Evolutionary conservation across 2,797 vertebrate species (phyloP).

Genomic region (Poeciliopsis gracilis): DNA sequence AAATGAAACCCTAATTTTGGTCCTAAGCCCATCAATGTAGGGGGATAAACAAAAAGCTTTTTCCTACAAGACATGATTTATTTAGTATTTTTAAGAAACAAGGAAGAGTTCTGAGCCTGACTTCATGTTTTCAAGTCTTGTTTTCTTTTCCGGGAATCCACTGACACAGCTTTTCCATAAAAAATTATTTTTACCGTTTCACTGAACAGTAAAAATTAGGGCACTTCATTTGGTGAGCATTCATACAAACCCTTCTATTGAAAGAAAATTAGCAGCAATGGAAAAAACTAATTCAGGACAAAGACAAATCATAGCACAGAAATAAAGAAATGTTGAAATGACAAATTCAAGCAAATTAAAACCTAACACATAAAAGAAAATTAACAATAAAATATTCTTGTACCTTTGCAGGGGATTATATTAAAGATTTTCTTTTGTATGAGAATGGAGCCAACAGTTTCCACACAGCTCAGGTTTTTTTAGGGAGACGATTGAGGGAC

Average conservation of each 20-base stretch:
- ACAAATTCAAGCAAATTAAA: background rate
- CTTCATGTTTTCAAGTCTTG: background rate
- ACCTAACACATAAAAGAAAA: background rate
- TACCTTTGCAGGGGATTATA: no score
- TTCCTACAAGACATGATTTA: background rate
- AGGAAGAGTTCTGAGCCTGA: background rate
- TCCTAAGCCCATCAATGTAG: background rate
- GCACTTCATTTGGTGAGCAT: background rate
- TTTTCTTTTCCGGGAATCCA: background rate
- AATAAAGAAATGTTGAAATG: background rate
- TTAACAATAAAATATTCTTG: no score
- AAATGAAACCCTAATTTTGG: background rate
- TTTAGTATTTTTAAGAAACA: background rate
- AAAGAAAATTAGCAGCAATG: background rate
- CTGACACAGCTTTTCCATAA: background rate
- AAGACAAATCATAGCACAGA: background rate
- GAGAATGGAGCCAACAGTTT: background rate
- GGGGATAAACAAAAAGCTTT: slow-evolving; percentile 1
- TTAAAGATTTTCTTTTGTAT: background rate
- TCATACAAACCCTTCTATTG: background rate
- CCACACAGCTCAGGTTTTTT: background rate
- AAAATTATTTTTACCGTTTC: background rate
- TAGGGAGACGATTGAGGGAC: background rate
- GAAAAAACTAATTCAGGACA: background rate
- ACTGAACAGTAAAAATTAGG: background rate